phyloP scores from a whole-genome alignment of 2,888 invertebrate species.

The Spodoptera picta region DNA sequence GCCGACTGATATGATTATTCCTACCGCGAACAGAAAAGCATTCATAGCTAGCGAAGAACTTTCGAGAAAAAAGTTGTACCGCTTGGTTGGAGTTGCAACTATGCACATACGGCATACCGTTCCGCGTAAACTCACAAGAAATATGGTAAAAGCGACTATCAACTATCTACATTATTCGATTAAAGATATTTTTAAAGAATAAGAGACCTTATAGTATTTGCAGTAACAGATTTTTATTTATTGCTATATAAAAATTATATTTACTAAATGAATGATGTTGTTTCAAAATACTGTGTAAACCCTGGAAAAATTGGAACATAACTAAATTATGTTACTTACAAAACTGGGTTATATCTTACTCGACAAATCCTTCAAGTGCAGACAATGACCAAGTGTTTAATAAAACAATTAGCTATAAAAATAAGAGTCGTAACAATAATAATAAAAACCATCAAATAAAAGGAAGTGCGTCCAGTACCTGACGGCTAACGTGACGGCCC shows the following conservation, averaged over 20 bases:
- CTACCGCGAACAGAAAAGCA: constrained; percentile 8
- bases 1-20: constrained; percentile 1
- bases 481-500: constrained; percentile 5
- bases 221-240: too few species aligned
- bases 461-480: constrained; percentile 35
- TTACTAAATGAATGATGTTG: too few species aligned
- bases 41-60: background rate
- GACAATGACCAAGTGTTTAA: too few species aligned
- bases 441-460: background rate
- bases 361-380: too few species aligned
- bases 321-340: too few species aligned
- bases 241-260: too few species aligned
- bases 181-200: background rate
- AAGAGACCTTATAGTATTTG: too few species aligned
- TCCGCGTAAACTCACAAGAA: constrained; percentile 14
- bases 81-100: constrained; percentile 4
- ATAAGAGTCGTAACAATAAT: too few species aligned
- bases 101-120: constrained; percentile 18
- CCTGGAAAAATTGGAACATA: too few species aligned
- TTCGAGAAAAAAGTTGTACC: constrained; percentile 20
- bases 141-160: constrained; percentile 12
- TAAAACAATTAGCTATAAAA: too few species aligned
- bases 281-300: too few species aligned
- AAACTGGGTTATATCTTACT: too few species aligned
- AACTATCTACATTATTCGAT: background rate